A percentile compares a stretch with the other conserved stretches of the same genome.
These are phyloP conservation scores for Allolobophora icterica DNA, from an alignment of 2,888 invertebrate species.

Conservation along the genomic window DNA sequence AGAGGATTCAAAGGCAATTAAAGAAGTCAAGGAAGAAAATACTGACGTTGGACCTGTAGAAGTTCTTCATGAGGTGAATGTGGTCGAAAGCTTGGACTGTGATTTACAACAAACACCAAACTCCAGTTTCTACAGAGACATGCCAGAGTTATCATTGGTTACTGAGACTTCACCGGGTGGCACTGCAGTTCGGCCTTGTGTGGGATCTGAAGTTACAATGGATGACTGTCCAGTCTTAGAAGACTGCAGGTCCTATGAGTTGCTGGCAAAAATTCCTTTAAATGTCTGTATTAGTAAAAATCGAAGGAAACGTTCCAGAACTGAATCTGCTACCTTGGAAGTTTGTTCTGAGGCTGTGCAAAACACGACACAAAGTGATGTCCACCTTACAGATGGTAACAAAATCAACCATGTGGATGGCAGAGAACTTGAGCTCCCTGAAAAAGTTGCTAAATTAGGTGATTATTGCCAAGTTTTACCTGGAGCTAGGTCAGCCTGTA, in stretches of 20 bases:
- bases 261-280: not conserved
- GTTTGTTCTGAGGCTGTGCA: not conserved
- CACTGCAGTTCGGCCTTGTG: not conserved
- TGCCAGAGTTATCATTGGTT: constrained; percentile 9
- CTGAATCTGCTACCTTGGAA: not conserved
- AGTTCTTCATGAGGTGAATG: not conserved
- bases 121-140: constrained; percentile 23
- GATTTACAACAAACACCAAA: not conserved
- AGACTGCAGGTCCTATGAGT: not conserved
- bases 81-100: not conserved
- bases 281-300: not conserved
- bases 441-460: not conserved
- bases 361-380: not conserved
- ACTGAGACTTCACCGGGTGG: not conserved
- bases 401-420: not conserved
- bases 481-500: not conserved
- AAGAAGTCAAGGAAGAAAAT: not conserved
- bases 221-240: constrained; percentile 26
- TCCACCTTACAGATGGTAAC: not conserved
- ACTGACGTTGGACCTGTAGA: not conserved
- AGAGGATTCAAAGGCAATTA: not conserved
- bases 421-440: not conserved
- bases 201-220: not conserved
- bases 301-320: not conserved
- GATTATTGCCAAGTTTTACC: not conserved